Conservation (phyloP, 2,797 vertebrate genomes). For the Lithobates sylvaticus region DNA sequence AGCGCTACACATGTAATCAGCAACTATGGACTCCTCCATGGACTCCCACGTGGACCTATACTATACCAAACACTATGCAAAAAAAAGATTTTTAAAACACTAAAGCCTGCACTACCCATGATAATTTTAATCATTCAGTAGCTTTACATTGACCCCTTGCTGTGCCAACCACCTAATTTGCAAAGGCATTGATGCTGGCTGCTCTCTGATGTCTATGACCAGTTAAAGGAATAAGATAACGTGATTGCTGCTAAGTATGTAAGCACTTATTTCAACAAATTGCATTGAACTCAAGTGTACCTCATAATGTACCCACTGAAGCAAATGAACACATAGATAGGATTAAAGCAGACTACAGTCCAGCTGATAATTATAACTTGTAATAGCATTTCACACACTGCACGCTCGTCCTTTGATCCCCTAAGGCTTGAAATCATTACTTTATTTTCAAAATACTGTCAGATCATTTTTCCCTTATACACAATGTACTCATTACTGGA, state of each 20-base stretch:
- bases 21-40: too few species aligned
- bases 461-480: slow-evolving; percentile 46
- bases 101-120: too few species aligned
- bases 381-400: slow-evolving; percentile 51
- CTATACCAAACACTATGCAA: too few species aligned
- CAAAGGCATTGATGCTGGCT: too few species aligned
- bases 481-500: slow-evolving; percentile 55
- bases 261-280: slow-evolving; percentile 12
- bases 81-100: too few species aligned
- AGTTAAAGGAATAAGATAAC: background rate
- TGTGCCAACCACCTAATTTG: too few species aligned
- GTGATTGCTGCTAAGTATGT: background rate
- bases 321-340: slow-evolving; percentile 45
- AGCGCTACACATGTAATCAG: too few species aligned
- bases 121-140: too few species aligned
- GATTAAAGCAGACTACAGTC: slow-evolving; percentile 28
- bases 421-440: slow-evolving; percentile 47
- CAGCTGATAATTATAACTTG: slow-evolving; percentile 53
- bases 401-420: slow-evolving; percentile 41
- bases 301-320: slow-evolving; percentile 28
- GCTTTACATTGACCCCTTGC: too few species aligned
- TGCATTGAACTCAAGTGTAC: slow-evolving; percentile 13
- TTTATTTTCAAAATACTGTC: slow-evolving; percentile 54
- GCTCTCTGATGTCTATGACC: background rate
- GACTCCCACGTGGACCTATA: too few species aligned